These are phyloP conservation scores for Parnassius mnemosyne DNA, from an alignment of 2,888 invertebrate genomes.

Conservation along the genomic window DNA sequence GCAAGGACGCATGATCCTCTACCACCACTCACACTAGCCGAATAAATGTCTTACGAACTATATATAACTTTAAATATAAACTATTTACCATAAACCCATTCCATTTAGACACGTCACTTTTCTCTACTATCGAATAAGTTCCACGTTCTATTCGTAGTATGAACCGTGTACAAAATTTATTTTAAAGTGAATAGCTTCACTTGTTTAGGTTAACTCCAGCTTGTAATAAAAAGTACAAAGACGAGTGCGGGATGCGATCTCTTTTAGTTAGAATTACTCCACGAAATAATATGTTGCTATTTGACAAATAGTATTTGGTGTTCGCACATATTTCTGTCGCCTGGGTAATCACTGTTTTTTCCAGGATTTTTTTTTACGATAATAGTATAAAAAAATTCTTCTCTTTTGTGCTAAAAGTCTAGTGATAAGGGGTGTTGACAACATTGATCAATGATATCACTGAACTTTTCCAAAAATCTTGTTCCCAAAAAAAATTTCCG, in stretches of 20 bases:
- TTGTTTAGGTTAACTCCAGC: conserved; percentile 11
- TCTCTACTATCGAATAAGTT: too few species aligned
- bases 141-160: too few species aligned
- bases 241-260: conserved; percentile 6
- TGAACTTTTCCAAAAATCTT: background rate
- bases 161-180: conserved; percentile 8
- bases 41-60: background rate
- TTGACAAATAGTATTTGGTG: conserved; percentile 7
- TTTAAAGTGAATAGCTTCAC: conserved; percentile 2
- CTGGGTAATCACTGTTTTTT: conserved; percentile 2
- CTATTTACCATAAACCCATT: too few species aligned
- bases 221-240: conserved; percentile 20
- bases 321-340: conserved; percentile 7
- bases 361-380: conserved; percentile 14
- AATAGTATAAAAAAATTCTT: conserved; percentile 15
- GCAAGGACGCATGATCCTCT: conserved; percentile 44
- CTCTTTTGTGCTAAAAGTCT: conserved; percentile 13
- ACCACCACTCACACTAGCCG: conserved; percentile 1
- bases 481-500: too few species aligned
- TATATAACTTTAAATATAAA: background rate
- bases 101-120: too few species aligned
- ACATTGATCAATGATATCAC: conserved; percentile 13
- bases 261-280: conserved; percentile 9
- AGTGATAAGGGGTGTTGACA: conserved; percentile 6
- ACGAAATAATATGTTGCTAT: conserved; percentile 19